phyloP scores from a whole-genome alignment of 2,113 vertebrate genomes.

The Pteropus alecto region DNA sequence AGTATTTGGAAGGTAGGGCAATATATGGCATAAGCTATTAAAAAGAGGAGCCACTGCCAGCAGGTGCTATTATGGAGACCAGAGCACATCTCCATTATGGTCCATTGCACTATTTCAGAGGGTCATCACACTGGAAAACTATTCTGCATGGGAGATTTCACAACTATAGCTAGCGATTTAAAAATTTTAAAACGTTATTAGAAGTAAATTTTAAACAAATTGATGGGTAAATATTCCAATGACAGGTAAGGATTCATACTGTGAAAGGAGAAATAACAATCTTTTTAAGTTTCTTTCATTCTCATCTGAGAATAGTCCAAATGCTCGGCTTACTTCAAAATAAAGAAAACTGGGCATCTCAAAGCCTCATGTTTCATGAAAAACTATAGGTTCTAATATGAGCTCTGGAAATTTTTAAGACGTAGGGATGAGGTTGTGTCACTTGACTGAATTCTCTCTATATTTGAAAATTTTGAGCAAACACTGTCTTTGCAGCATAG shows the following conservation, averaged over 20 bases:
- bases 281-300: neutral
- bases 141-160: neutral
- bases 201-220: slow-evolving; percentile 3
- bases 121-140: neutral
- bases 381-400: neutral
- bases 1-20: neutral
- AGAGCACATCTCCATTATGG: neutral
- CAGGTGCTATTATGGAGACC: neutral
- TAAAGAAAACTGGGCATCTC: neutral
- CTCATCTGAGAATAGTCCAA: neutral
- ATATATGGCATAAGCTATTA: neutral
- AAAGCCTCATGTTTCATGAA: neutral
- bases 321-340: neutral
- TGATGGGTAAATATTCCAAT: neutral
- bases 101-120: neutral
- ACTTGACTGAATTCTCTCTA: neutral
- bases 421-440: neutral
- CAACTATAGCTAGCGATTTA: neutral
- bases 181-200: neutral
- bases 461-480: neutral
- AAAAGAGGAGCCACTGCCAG: neutral
- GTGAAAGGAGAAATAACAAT: neutral
- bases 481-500: neutral
- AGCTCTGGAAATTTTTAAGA: neutral
- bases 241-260: neutral